Evolutionary conservation across 2,113 vertebrate genomes (phyloP).

Genomic region (Amblyopsis rosae): DNA sequence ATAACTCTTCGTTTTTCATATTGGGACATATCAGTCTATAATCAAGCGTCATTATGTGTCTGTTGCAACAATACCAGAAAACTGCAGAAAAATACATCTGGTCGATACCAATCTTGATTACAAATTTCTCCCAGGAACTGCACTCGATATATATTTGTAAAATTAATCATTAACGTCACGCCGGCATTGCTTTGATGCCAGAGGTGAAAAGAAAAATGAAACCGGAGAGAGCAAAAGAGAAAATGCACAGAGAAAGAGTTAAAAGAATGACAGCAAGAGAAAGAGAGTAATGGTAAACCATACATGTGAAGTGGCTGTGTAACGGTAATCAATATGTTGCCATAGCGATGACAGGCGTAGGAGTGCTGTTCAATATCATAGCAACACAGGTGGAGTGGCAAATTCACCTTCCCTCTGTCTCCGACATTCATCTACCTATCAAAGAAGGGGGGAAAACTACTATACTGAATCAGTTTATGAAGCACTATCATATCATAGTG

Average conservation of each 20-base stretch:
- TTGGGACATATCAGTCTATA: slow-evolving; percentile 39
- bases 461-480: too few relatives aligned
- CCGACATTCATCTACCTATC: background rate
- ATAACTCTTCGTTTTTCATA: slow-evolving; percentile 9
- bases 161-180: slow-evolving; percentile 65
- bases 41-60: slow-evolving; percentile 54
- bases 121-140: slow-evolving; percentile 61
- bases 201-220: background rate
- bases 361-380: slow-evolving; percentile 48
- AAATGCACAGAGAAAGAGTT: slow-evolving; percentile 21
- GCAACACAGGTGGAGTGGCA: slow-evolving; percentile 36
- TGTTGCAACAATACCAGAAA: slow-evolving; percentile 46
- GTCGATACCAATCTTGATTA: slow-evolving; percentile 65
- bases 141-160: slow-evolving; percentile 63
- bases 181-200: background rate
- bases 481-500: too few relatives aligned
- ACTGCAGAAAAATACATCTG: slow-evolving; percentile 53
- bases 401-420: slow-evolving; percentile 40
- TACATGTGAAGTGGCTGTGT: slow-evolving; percentile 50
- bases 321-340: slow-evolving; percentile 53
- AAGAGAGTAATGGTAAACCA: slow-evolving; percentile 24
- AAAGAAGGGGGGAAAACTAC: too few relatives aligned
- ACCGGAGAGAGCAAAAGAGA: slow-evolving; percentile 28
- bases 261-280: background rate
- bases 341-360: slow-evolving; percentile 46